Conservation (phyloP, 2,888 invertebrate genomes). For the Matsumyia berberina region DNA sequence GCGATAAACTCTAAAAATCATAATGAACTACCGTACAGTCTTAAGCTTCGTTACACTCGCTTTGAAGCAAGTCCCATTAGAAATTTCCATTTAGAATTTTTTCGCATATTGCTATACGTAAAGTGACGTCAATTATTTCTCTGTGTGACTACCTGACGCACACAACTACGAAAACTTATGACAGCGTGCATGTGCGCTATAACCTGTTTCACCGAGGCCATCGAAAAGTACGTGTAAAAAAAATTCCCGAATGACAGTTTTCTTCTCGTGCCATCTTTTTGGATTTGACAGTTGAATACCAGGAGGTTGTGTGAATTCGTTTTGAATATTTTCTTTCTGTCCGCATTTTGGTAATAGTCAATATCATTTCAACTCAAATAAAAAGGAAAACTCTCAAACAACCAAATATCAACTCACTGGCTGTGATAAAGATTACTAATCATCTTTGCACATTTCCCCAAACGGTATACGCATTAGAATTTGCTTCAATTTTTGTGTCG, state of each 20-base stretch:
- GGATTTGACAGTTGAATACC: slow-evolving; percentile 52
- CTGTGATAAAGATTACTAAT: slow-evolving; percentile 46
- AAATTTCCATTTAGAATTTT: no score
- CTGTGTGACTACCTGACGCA: not conserved
- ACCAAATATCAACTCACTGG: slow-evolving; percentile 27
- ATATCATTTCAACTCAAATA: slow-evolving; percentile 14
- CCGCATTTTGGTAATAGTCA: slow-evolving; percentile 47
- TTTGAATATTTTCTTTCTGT: slow-evolving; percentile 48
- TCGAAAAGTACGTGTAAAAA: slow-evolving; percentile 20
- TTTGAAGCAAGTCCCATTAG: no score
- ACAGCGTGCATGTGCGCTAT: not conserved
- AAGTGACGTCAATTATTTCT: not conserved
- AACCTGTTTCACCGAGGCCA: slow-evolving; percentile 18
- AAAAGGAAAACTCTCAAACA: slow-evolving; percentile 12
- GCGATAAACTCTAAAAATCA: no score
- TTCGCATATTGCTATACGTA: slow-evolving; percentile 4
- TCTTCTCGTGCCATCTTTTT: slow-evolving; percentile 35
- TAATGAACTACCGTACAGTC: no score
- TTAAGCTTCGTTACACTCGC: not conserved
- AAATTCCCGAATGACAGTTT: slow-evolving; percentile 39
- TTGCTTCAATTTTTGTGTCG: slow-evolving; percentile 29
- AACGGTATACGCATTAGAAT: slow-evolving; percentile 24
- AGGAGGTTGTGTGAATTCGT: slow-evolving; percentile 51
- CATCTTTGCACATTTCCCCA: slow-evolving; percentile 24
- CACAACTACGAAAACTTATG: not conserved